Percentiles rank a stretch among this genome's conserved stretches.
Conservation (phyloP, 2,797 vertebrate species). For the Coccyzus lansbergi region DNA sequence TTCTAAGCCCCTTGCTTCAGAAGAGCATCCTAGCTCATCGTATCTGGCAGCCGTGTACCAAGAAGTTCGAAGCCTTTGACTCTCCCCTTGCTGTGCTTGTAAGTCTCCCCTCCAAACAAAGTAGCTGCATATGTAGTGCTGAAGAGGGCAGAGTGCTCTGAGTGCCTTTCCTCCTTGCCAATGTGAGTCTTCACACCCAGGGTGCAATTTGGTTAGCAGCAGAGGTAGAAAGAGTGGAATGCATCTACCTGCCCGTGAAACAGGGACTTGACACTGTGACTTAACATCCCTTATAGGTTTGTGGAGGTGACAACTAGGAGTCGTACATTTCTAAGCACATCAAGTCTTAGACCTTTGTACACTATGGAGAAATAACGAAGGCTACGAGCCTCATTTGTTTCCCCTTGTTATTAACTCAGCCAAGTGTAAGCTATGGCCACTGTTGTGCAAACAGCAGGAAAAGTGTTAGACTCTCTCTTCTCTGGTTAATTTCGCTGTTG, state of each 20-base stretch:
- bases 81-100: not conserved
- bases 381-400: not conserved
- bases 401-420: not conserved
- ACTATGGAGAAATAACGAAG: not conserved
- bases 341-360: not conserved
- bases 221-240: not conserved
- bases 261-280: not conserved
- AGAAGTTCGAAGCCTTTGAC: not conserved
- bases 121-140: not conserved
- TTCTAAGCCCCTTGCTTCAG: not conserved
- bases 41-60: rapidly evolving
- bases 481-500: not conserved
- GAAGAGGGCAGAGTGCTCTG: not conserved
- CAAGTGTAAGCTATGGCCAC: not conserved
- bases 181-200: not conserved
- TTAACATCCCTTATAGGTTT: not conserved
- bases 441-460: not conserved
- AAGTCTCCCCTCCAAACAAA: not conserved
- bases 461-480: not conserved
- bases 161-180: not conserved
- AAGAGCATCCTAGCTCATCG: not conserved
- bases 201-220: not conserved
- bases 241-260: rapidly evolving
- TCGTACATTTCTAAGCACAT: not conserved
- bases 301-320: not conserved